Conservation (phyloP, 2,888 invertebrate genomes). For the Meliscaeva auricollis region DNA sequence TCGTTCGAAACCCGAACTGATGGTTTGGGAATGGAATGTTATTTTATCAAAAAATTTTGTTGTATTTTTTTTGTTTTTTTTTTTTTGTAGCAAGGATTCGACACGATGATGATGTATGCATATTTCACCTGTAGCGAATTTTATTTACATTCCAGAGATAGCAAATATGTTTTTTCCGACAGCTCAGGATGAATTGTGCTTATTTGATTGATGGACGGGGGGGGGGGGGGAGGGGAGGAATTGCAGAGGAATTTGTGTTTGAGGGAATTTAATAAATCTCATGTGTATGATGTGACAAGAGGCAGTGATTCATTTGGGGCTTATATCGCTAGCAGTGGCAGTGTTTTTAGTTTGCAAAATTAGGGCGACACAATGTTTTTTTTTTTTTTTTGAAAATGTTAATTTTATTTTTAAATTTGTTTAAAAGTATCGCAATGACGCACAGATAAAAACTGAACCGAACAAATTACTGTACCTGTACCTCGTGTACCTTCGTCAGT, state of each 20-base stretch:
- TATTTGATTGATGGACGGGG: constrained; percentile 59
- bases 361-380: too few relatives aligned
- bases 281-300: constrained; percentile 31
- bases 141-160: constrained; percentile 61
- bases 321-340: not conserved
- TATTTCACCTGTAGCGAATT: constrained; percentile 47
- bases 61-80: not conserved
- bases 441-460: too few relatives aligned
- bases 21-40: constrained; percentile 14
- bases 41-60: constrained; percentile 20
- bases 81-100: constrained; percentile 37
- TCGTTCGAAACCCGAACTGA: not conserved
- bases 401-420: too few relatives aligned
- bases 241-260: constrained; percentile 11
- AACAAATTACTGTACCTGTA: too few relatives aligned
- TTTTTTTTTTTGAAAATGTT: too few relatives aligned
- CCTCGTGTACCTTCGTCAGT: too few relatives aligned
- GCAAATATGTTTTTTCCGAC: constrained; percentile 38
- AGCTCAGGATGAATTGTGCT: constrained; percentile 38
- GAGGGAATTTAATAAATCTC: constrained; percentile 49
- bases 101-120: constrained; percentile 44
- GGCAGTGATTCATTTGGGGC: constrained; percentile 3
- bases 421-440: too few relatives aligned
- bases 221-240: constrained; percentile 17
- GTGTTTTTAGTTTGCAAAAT: not conserved